These are phyloP conservation scores for Bubo bubo DNA, from an alignment of 2,113 vertebrate genomes.

Conservation along the genomic window DNA sequence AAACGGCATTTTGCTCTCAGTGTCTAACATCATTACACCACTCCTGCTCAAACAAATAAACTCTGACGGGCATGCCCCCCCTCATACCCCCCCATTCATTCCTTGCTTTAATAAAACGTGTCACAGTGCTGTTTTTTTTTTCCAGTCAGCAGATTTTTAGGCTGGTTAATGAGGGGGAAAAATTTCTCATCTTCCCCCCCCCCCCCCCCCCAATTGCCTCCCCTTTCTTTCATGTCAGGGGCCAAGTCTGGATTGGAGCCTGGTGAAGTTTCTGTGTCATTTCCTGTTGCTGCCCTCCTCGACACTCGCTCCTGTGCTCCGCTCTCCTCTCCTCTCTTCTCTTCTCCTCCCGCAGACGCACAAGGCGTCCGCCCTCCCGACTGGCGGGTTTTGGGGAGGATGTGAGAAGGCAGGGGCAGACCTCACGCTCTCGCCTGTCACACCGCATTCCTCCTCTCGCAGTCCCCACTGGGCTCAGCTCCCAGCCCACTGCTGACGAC, in stretches of 20 bases:
- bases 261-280: slow-evolving; percentile 77
- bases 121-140: neutral
- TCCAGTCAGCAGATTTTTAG: slow-evolving; percentile 54
- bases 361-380: neutral
- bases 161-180: slow-evolving; percentile 32
- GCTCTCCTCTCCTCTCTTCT: slow-evolving; percentile 19
- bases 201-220: neutral
- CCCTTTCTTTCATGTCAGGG: slow-evolving; percentile 35
- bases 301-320: slow-evolving; percentile 7
- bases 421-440: slow-evolving; percentile 67
- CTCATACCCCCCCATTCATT: neutral
- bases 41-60: slow-evolving; percentile 33
- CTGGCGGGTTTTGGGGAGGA: slow-evolving; percentile 7
- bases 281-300: slow-evolving; percentile 77
- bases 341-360: slow-evolving; percentile 9
- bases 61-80: neutral
- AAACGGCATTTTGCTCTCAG: neutral
- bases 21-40: neutral
- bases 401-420: slow-evolving; percentile 11
- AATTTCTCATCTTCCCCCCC: neutral
- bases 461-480: neutral
- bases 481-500: neutral
- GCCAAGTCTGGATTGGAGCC: slow-evolving; percentile 66
- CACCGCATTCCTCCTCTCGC: slow-evolving; percentile 53
- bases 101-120: slow-evolving; percentile 23